phyloP scores from a whole-genome alignment of 2,888 invertebrate genomes.

The Pterostichus madidus region DNA sequence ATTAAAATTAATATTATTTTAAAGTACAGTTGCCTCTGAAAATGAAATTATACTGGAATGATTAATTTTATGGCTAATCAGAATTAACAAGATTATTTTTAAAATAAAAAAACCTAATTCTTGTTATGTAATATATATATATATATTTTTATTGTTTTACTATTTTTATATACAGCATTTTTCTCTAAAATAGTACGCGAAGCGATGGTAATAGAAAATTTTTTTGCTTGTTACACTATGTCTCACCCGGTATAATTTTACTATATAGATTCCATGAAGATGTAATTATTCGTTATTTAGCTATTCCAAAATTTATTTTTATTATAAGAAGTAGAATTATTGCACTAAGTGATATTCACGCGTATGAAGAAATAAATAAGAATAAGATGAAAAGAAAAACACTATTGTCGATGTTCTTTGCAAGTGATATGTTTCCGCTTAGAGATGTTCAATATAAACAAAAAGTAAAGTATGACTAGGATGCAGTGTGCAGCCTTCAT shows the following conservation, averaged over 20 bases:
- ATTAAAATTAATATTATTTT: too few relatives aligned
- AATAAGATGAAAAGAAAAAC: conserved; percentile 6
- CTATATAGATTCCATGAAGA: conserved; percentile 51
- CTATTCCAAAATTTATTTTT: conserved; percentile 50
- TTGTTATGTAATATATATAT: too few relatives aligned
- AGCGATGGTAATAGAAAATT: too few relatives aligned
- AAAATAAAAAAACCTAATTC: too few relatives aligned
- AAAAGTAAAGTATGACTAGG: conserved; percentile 21
- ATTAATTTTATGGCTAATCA: too few relatives aligned
- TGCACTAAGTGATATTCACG: conserved; percentile 47
- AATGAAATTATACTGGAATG: too few relatives aligned
- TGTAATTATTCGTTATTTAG: conserved; percentile 54
- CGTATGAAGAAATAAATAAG: conserved; percentile 4
- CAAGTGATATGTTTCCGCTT: conserved; percentile 49
- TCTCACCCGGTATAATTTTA: neutral
- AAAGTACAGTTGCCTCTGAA: too few relatives aligned
- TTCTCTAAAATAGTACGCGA: too few relatives aligned
- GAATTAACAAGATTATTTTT: too few relatives aligned
- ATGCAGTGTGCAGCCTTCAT: conserved; percentile 19
- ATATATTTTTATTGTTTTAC: too few relatives aligned
- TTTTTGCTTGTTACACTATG: too few relatives aligned
- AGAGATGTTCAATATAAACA: conserved; percentile 36
- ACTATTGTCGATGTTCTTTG: conserved; percentile 41
- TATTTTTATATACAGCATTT: too few relatives aligned
- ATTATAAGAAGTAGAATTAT: conserved; percentile 39